Evolutionary conservation across 2,888 invertebrate species (phyloP).

Genomic region (Stenoptilia bipunctidactyla): DNA sequence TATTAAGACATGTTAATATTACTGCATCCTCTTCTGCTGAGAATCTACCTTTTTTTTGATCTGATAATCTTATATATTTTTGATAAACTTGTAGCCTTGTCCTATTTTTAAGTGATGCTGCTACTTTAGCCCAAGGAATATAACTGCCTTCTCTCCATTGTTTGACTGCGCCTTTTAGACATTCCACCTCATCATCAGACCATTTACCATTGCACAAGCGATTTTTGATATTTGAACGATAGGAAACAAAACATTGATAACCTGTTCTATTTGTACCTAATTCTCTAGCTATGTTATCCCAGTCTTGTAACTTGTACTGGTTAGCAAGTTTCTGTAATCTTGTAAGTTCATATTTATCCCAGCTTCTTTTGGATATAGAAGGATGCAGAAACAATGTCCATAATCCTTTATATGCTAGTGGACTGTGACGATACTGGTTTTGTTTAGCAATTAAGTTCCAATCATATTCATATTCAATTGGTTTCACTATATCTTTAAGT

Average conservation of each 20-base stretch:
- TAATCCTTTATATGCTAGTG: slow-evolving; percentile 75
- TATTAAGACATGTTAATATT: slow-evolving; percentile 70
- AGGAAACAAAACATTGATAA: slow-evolving; percentile 79
- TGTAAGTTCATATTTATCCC: slow-evolving; percentile 37
- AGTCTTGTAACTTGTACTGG: slow-evolving; percentile 67
- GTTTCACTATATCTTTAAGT: slow-evolving; percentile 26
- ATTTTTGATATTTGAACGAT: slow-evolving; percentile 59
- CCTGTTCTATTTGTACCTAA: slow-evolving; percentile 73
- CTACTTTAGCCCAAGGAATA: slow-evolving; percentile 82
- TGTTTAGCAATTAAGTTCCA: slow-evolving; percentile 68
- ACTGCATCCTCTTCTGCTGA: slow-evolving; percentile 76
- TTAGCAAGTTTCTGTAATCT: slow-evolving; percentile 31
- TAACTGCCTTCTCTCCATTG: slow-evolving; percentile 73
- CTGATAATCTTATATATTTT: slow-evolving; percentile 49
- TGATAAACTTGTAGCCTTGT: slow-evolving; percentile 77
- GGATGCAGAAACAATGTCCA: slow-evolving; percentile 82
- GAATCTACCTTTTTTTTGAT: slow-evolving; percentile 73
- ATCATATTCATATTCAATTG: slow-evolving; percentile 60
- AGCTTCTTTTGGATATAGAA: slow-evolving; percentile 64
- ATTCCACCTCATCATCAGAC: slow-evolving; percentile 77
- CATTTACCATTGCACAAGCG: slow-evolving; percentile 59
- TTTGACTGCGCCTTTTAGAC: slow-evolving; percentile 74
- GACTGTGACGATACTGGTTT: slow-evolving; percentile 68
- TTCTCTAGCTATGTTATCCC: slow-evolving; percentile 74
- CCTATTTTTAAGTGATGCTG: slow-evolving; percentile 71